Evolutionary conservation across 2,113 vertebrate species (phyloP).

Genomic region (Oxyruncus cristatus): DNA sequence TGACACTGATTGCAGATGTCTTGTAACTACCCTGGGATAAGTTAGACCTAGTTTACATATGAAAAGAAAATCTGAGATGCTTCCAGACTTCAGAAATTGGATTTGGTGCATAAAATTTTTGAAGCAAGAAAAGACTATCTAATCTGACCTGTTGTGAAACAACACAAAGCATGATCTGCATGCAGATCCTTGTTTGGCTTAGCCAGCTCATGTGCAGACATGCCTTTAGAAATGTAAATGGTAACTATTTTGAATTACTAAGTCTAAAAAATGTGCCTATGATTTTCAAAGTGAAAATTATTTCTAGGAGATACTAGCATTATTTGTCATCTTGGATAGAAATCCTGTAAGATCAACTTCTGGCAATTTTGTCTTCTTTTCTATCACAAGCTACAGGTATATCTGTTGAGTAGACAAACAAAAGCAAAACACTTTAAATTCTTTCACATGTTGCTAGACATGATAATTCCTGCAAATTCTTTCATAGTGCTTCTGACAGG

Average conservation of each 20-base stretch:
- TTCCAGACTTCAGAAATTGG: background rate
- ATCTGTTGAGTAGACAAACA: background rate
- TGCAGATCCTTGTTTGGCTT: background rate
- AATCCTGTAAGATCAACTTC: background rate
- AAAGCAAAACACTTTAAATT: background rate
- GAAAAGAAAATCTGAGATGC: background rate
- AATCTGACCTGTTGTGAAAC: background rate
- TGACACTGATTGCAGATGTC: background rate
- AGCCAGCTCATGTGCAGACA: background rate
- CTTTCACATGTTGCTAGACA: background rate
- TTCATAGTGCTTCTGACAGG: background rate
- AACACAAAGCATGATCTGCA: background rate
- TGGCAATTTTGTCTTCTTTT: background rate
- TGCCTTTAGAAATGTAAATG: background rate
- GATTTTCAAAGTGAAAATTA: background rate
- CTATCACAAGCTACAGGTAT: background rate
- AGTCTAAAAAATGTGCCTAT: background rate
- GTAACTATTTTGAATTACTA: background rate
- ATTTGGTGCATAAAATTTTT: background rate
- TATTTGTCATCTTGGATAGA: background rate
- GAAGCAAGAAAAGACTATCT: background rate
- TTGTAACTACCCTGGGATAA: background rate
- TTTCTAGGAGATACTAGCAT: background rate
- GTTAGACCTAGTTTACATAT: background rate
- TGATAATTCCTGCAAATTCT: background rate